Evolutionary conservation across 1,140 invertebrate genomes (phyloP), one percentile per base, ranked within the genome.

Genomic region (Polypedilum pembai): DNA sequence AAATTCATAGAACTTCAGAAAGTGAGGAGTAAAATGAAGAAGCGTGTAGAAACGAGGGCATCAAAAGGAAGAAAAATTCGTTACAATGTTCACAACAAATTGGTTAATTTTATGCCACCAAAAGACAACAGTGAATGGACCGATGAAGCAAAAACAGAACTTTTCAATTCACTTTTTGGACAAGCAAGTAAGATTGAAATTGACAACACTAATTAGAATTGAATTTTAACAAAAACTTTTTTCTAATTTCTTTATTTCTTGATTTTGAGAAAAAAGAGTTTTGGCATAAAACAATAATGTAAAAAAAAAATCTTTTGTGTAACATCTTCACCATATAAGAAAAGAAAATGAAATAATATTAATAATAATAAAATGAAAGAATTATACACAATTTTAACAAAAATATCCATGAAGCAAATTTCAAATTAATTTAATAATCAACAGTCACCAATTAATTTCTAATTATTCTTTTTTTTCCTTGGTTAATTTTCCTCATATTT

Each of bases 91-190:
- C 94, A 97, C 82, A 88, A 90, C 63, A 94, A 96, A 82, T 83
- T 98, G 20, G 89, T 96, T 0, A 98, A 96, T 83, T 98, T 94
- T 79, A 96, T 97, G 94, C 94, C 94, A 3, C 92, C 94, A 0
- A 84, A 90, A 74, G 88, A 89, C 73, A 83, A 84, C 3, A 82
- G 83, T 74, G 84, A 85, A n/a, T 93, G 91, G 90, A 89, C 87
- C 8, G 90, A 94, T 75, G 87, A 89, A 75, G 90, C 91, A 3
- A 92, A 90, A 79, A 88, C 88, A 81, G 93, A 95, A 82, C 81
- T 96, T 18, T 94, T 88, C 78, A 89, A 84, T 80, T 96, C 94
- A 0, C 82, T 96, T 65, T 96, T 96, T 84, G 91, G 91, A n/a
- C 8, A 8, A 18, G 65, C 65, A n/a, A 69, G 18, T 21, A 69